These are phyloP conservation scores for Bellardia pandia DNA, from an alignment of 2,888 invertebrate genomes.

Conservation along the genomic window DNA sequence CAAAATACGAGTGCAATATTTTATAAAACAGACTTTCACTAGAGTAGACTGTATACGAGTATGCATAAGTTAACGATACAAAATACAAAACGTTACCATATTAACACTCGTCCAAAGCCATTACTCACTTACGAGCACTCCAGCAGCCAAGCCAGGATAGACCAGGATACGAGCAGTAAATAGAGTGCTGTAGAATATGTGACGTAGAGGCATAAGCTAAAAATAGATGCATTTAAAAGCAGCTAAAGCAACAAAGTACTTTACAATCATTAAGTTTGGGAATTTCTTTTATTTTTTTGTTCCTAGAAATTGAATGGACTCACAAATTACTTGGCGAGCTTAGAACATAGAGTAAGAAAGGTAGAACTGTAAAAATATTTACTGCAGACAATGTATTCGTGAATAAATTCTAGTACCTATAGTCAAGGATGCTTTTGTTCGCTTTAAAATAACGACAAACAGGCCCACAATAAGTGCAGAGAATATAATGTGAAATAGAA, in stretches of 20 bases:
- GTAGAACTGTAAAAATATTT: background rate
- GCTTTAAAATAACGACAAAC: slow-evolving; percentile 42
- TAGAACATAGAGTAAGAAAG: background rate
- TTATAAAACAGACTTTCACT: slow-evolving; percentile 22
- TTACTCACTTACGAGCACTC: slow-evolving; percentile 30
- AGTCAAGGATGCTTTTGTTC: slow-evolving; percentile 61
- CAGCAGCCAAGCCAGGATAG: background rate
- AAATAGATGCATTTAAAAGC: slow-evolving; percentile 43
- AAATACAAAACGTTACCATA: slow-evolving; percentile 27
- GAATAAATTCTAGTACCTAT: slow-evolving; percentile 53
- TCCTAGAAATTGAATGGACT: slow-evolving; percentile 38
- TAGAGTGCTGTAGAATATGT: background rate
- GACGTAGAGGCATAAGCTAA: background rate
- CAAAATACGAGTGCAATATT: slow-evolving; percentile 42
- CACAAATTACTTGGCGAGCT: slow-evolving; percentile 32
- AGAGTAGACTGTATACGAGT: background rate
- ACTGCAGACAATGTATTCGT: slow-evolving; percentile 39
- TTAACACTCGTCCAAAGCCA: slow-evolving; percentile 43
- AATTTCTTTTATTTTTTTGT: background rate
- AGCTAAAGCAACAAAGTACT: slow-evolving; percentile 45
- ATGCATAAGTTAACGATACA: slow-evolving; percentile 9
- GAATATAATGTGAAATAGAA: slow-evolving; percentile 40
- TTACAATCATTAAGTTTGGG: slow-evolving; percentile 49
- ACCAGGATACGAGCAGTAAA: background rate
- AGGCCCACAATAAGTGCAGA: slow-evolving; percentile 24